Percentiles rank a stretch among this genome's conserved stretches.
phyloP scores from a whole-genome alignment of 2,113 vertebrate species.

The Mionectes macconnelli region DNA sequence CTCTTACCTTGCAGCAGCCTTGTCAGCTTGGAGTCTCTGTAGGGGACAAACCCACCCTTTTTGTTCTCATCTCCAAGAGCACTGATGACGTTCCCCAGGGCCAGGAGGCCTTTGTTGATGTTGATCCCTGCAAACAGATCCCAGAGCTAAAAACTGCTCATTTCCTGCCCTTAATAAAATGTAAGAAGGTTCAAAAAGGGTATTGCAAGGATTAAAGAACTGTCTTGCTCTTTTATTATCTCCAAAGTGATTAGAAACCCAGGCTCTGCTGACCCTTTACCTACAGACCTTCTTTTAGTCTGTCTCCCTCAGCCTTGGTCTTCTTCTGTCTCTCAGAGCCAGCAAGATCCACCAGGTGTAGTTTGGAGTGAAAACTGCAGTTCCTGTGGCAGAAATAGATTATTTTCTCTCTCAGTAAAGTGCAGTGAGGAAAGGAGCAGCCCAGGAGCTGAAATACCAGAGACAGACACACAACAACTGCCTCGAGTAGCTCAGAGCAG shows the following conservation, averaged over 20 bases:
- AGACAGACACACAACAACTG: background rate
- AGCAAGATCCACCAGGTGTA: slow-evolving; percentile 95
- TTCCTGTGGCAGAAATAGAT: slow-evolving; percentile 41
- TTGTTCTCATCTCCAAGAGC: slow-evolving; percentile 95
- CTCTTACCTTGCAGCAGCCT: slow-evolving; percentile 90
- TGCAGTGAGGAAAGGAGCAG: background rate
- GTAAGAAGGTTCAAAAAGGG: background rate
- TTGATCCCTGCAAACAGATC: slow-evolving; percentile 84
- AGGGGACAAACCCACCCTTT: slow-evolving; percentile 90
- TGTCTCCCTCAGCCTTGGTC: slow-evolving; percentile 95
- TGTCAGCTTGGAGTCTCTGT: slow-evolving; percentile 95
- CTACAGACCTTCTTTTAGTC: slow-evolving; percentile 89
- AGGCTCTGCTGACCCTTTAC: background rate
- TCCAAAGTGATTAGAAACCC: background rate
- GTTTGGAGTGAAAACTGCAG: slow-evolving; percentile 80
- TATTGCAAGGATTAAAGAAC: background rate
- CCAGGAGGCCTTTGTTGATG: slow-evolving; percentile 93
- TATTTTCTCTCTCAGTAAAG: background rate
- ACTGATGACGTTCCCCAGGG: slow-evolving; percentile 95
- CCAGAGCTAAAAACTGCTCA: background rate
- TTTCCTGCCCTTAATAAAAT: background rate
- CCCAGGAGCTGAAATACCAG: background rate
- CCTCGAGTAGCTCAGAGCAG: background rate
- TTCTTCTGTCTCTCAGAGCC: slow-evolving; percentile 98
- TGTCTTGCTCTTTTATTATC: background rate